Percentiles rank a stretch among this genome's conserved stretches.
Evolutionary conservation across 2,113 vertebrate species (phyloP).

Genomic region (Gambusia holbrooki): DNA sequence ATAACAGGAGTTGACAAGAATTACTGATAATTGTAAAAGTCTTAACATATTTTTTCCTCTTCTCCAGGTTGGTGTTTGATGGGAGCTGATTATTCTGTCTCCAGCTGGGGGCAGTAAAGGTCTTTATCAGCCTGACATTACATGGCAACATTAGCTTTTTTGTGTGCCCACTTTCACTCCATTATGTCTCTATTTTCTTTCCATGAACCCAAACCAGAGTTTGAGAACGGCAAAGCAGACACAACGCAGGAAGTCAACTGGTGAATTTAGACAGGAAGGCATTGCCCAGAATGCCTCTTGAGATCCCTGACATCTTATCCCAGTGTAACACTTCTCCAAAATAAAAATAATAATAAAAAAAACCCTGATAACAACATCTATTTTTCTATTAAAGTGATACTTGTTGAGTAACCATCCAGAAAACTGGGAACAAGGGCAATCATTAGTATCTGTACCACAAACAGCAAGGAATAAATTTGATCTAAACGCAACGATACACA

Average conservation of each 20-base stretch:
- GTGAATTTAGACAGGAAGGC: slow-evolving; percentile 32
- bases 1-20: neutral
- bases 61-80: slow-evolving; percentile 1
- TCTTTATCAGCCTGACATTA: slow-evolving; percentile 38
- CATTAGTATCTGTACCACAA: too few species aligned
- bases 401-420: neutral
- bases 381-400: neutral
- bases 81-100: neutral
- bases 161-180: slow-evolving; percentile 26
- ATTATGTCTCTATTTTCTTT: slow-evolving; percentile 53
- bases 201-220: slow-evolving; percentile 36
- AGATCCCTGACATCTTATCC: slow-evolving; percentile 17
- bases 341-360: neutral
- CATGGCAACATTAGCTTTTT: slow-evolving; percentile 22
- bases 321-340: neutral
- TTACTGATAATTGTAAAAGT: slow-evolving; percentile 7
- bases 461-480: neutral
- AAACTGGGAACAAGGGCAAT: neutral
- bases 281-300: slow-evolving; percentile 41
- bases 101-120: slow-evolving; percentile 71
- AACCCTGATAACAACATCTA: neutral
- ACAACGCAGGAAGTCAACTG: neutral
- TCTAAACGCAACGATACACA: neutral
- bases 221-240: slow-evolving; percentile 28
- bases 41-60: slow-evolving; percentile 3